Evolutionary conservation across 2,797 vertebrate species (phyloP).

Genomic region (Pseudochromis fuscus): DNA sequence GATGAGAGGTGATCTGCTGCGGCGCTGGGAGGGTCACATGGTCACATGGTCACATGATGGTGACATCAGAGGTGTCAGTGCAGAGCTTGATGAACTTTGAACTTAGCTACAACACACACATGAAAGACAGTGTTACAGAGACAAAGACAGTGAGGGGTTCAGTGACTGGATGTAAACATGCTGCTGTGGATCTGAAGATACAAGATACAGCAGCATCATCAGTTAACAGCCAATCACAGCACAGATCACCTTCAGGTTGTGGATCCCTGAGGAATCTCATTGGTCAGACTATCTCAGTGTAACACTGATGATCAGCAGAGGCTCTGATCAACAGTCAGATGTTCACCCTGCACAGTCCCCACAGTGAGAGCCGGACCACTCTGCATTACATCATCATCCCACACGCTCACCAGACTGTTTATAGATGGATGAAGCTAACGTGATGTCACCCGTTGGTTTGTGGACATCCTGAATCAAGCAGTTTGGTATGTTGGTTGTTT

Average conservation of each 20-base stretch:
- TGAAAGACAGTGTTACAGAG: constrained; percentile 18
- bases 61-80: constrained; percentile 35
- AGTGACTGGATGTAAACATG: constrained; percentile 13
- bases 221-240: constrained; percentile 33
- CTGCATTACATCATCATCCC: no score
- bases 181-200: no score
- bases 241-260: constrained; percentile 18
- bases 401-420: no score
- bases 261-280: constrained; percentile 24
- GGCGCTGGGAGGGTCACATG: no score
- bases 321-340: no score
- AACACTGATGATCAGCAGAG: constrained; percentile 55
- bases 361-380: no score
- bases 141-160: constrained; percentile 13
- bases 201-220: neutral
- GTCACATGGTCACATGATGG: constrained; percentile 45
- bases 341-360: no score
- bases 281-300: constrained; percentile 26
- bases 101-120: constrained; percentile 25
- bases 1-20: no score
- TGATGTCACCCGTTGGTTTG: no score
- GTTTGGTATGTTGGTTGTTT: no score
- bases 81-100: constrained; percentile 23
- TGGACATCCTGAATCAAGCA: no score
- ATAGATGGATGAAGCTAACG: no score